Base-by-base conservation (phyloP, 2,113 vertebrate species). In the Oreochromis tanganicae region DNA sequence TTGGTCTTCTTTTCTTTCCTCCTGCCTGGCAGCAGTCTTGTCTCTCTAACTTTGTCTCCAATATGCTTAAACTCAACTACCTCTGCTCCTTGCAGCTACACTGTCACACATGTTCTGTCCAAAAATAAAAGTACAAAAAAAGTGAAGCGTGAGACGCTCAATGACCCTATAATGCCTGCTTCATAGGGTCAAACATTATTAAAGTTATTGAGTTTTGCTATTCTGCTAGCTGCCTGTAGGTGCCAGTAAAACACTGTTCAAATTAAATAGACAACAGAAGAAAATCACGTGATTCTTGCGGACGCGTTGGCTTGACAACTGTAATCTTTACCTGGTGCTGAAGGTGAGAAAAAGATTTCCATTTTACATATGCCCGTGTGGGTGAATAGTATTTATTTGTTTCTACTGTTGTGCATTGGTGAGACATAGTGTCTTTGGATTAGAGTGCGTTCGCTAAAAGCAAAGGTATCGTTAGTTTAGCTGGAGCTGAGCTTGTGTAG, bases 301-400 rank as follows among this genome's bases (percentile, higher is more conserved):
- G 81, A 89, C 48, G 61, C 29, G 92, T 95, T 94, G 94, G 66
- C 93, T 80, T 94, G 93, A 88, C 92, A 93, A 96, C 94, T 50
- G 80, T 84, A 89, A 93, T 90, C 92, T 41, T 38, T 38, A 34
- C 9, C 43, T 32, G n/a, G 21, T 63, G 84, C 71, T 82, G 34
- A 92, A 89, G 93, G 94, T 95, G 24, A 14, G 92, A 12, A 59
- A 56, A 11, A 27, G 11, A 68, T 3, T 32, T 29, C 9, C 4
- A 75, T 75, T 75, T 75, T 68, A 41, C 7, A 5, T 1, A 17
- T 57, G 73, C 7, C 2, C 9, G 29, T 19, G 2, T 38, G n/a
- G 36, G 27, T 66, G 4, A 34, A 43, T 21, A 38, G 5, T n/a
- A 13, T 61, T 24, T 7, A 52, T 17, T 7, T 29, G 29, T 16